Conservation (phyloP, 2,113 vertebrate species). For the Xerus inauris region DNA sequence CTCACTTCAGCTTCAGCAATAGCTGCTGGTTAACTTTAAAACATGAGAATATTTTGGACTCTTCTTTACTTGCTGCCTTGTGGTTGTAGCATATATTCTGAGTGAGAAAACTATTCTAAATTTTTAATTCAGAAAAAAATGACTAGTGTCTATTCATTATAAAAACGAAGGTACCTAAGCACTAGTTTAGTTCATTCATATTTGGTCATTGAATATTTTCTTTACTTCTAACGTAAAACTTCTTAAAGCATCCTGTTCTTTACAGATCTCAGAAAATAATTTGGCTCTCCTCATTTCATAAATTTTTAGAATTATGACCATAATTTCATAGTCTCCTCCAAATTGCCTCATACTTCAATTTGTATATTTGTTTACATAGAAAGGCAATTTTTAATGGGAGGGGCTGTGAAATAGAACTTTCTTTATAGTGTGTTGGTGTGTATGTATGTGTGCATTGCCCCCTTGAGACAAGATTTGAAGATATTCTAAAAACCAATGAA, state of each 20-base stretch:
- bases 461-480: neutral
- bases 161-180: neutral
- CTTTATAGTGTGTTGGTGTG: neutral
- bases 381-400: neutral
- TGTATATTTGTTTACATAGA: neutral
- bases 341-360: neutral
- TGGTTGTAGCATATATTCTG: neutral
- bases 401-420: neutral
- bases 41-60: neutral
- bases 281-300: neutral
- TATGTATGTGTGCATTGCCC: too few species aligned
- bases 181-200: neutral
- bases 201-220: constrained; percentile 11
- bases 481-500: neutral
- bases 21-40: constrained; percentile 63
- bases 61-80: neutral
- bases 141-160: neutral
- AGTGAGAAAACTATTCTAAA: neutral
- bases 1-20: constrained; percentile 57
- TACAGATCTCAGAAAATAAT: neutral
- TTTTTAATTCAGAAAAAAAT: constrained; percentile 16
- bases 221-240: neutral
- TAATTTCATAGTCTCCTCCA: neutral
- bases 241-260: neutral
- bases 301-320: neutral